Percentiles rank a stretch among this genome's conserved stretches.
Conservation (phyloP, 2,113 vertebrate genomes). For the Phrynocephalus versicolor region DNA sequence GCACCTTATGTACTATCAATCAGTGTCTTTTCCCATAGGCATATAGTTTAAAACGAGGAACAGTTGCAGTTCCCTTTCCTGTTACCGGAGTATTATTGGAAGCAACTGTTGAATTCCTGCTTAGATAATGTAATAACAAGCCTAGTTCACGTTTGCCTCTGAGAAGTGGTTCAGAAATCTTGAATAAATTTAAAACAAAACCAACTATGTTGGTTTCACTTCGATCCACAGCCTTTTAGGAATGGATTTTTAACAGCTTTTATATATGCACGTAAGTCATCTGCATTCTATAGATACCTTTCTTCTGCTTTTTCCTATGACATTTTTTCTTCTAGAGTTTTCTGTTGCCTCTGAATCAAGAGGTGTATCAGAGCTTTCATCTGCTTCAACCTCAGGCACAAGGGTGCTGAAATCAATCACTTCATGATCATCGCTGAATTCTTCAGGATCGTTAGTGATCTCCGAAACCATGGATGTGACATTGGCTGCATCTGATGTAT, state of each 20-base stretch:
- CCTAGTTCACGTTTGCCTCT: neutral
- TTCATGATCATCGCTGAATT: neutral
- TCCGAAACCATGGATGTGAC: neutral
- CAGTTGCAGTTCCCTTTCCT: neutral
- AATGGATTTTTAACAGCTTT: neutral
- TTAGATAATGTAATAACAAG: neutral
- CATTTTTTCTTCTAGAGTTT: neutral
- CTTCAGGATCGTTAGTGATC: neutral
- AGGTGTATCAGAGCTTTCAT: neutral
- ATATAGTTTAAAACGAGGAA: no score
- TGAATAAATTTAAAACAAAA: neutral
- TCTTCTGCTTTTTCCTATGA: conserved; percentile 58
- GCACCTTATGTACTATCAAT: neutral
- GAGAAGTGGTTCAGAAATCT: neutral
- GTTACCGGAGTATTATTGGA: neutral
- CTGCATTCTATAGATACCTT: conserved; percentile 56
- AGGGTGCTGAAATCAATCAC: conserved; percentile 1
- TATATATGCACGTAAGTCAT: neutral
- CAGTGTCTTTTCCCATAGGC: neutral
- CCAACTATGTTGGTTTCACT: neutral
- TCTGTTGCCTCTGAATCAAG: neutral
- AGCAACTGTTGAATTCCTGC: neutral
- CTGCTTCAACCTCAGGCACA: neutral
- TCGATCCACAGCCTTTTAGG: neutral
- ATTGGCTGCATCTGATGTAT: neutral